Evolutionary conservation across 2,797 vertebrate species (phyloP), one percentile per base, ranked within the genome.

Genomic region (Setipinna tenuifilis): DNA sequence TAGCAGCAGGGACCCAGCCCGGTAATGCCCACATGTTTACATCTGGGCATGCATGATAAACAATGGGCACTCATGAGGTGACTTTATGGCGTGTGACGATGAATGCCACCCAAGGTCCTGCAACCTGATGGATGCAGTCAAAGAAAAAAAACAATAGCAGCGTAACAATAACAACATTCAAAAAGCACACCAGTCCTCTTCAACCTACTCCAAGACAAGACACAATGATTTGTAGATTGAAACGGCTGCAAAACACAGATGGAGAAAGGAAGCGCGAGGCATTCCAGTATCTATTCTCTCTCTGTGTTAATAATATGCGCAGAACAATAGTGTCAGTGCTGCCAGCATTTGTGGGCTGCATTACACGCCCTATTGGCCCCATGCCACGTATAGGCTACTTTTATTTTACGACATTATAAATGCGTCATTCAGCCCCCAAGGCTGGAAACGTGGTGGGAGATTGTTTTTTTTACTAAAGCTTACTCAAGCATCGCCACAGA

Each of bases 241-340:
- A 44, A 41, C 6, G 71, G 71, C 9, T 6, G 28, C 68, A 41
- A 31, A 19, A 35, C 28, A 19, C 16, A 84, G 82, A 83, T 35
- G 78, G 41, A 83, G 62, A 84, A 75, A 68, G 31, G 80, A 85
- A 75, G 57, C 85, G 11, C 16, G 28, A 87, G 78, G 62, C 83
- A 87, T 86, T 88, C 87, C 71, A 31, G 84, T 89, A 83, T 89
- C 87, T 88, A 84, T 89, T 87, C 84, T 87, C 84, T 83, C 50
- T 21, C 57, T 83, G 28, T 80, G 71, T 87, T 87, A 83, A 85
- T 62, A 86, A 88, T 87, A 85, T 57, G 68, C 82, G 19, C 57
- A 86, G 87, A 89, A 90, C 88, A 89, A 89, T 89, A 88, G 87
- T 44, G 50, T 16, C 31, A 48, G 28, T 75, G 41, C 78, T 88